Evolutionary conservation across 2,113 vertebrate species (phyloP).

Genomic region (Pelmatolapia mariae): DNA sequence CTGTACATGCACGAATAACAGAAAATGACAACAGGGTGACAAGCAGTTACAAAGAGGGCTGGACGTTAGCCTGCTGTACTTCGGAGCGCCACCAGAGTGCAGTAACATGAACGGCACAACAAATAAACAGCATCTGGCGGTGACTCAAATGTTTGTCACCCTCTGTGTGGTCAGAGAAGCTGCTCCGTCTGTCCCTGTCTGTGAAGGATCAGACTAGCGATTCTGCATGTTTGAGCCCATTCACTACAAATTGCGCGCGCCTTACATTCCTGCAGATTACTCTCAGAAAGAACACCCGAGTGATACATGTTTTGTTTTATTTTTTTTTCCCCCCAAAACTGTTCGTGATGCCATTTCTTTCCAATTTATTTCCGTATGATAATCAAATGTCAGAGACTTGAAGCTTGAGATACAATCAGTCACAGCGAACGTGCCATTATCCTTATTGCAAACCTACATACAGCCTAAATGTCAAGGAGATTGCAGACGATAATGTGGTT

Average conservation of each 20-base stretch:
- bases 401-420: background rate
- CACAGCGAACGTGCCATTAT: background rate
- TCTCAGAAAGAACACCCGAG: background rate
- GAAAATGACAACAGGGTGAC: background rate
- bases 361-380: background rate
- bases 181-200: constrained; percentile 54
- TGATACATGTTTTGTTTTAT: background rate
- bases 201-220: constrained; percentile 33
- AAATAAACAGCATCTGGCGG: constrained; percentile 57
- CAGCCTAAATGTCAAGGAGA: background rate
- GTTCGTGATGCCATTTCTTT: background rate
- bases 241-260: background rate
- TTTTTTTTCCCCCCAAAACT: accelerated
- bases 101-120: constrained; percentile 6
- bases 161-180: constrained; percentile 51
- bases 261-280: background rate
- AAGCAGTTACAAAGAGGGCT: background rate
- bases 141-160: constrained; percentile 66
- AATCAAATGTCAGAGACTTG: background rate
- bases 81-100: constrained; percentile 49
- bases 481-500: background rate
- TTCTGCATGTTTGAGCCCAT: constrained; percentile 27
- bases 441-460: background rate
- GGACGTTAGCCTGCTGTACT: constrained; percentile 5
- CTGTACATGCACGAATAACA: constrained; percentile 6